A percentile compares a stretch with the other conserved stretches of the same genome.
Conservation (phyloP, 92 coral and sea anemone species). For the Isaurus tuberculatus region DNA sequence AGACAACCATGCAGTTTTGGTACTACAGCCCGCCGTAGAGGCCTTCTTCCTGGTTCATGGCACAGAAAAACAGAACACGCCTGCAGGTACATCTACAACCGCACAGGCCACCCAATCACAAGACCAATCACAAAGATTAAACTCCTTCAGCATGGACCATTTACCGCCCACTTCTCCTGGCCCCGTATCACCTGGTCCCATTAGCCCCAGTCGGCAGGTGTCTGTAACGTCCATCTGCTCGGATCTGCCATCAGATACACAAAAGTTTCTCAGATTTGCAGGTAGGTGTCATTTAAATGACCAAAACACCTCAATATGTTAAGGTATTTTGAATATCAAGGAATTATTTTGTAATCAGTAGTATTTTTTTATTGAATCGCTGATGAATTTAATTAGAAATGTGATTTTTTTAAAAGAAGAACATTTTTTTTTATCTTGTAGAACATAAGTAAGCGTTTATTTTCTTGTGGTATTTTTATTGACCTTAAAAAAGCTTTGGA, state of each 20-base stretch:
- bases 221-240: slow-evolving; percentile 89
- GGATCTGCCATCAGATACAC: slow-evolving; percentile 95
- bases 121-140: slow-evolving; percentile 59
- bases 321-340: no score
- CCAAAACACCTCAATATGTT: background rate
- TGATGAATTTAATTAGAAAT: no score
- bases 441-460: no score
- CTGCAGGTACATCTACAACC: slow-evolving; percentile 50
- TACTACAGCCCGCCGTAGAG: slow-evolving; percentile 97
- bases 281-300: slow-evolving; percentile 62
- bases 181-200: slow-evolving; percentile 90
- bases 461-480: no score
- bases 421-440: no score
- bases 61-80: slow-evolving; percentile 81
- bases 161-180: slow-evolving; percentile 90
- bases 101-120: slow-evolving; percentile 59
- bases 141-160: slow-evolving; percentile 69
- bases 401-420: no score
- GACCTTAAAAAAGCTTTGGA: no score
- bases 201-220: slow-evolving; percentile 89
- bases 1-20: slow-evolving; percentile 97
- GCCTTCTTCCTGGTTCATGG: slow-evolving; percentile 99
- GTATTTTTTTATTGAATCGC: background rate
- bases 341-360: no score
- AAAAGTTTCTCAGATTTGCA: slow-evolving; percentile 93